Evolutionary conservation across 2,797 vertebrate species (phyloP), one percentile per base, ranked within the genome.

Genomic region (Parauchenoglanis ngamensis): DNA sequence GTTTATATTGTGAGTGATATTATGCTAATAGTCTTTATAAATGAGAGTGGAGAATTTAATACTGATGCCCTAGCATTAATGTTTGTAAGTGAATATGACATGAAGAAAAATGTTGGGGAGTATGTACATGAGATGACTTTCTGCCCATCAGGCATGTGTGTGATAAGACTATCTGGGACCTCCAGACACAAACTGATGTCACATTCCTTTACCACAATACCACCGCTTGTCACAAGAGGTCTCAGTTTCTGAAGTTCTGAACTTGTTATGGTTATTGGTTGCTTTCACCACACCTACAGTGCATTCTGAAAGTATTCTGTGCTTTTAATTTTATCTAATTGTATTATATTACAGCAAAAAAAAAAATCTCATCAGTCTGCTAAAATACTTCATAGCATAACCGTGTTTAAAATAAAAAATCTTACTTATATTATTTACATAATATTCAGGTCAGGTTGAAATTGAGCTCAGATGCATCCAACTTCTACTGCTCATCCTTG

Each of bases 121-220:
- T 87, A 46, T n/a, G 88, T 84, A 65, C 61, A 72, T 52, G 56
- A 67, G 10, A 80, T 7, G 57, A 49, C 59, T 52, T 75, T 85
- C 83, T 87, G 57, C 25, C 44, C 49, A 57, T 67, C 31, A 0
- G 88, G 89, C 88, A 75, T 78, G 23, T 65, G 81, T 52, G 81
- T 89, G 92, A 94, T 94, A 94, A 91, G 88, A 88, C 13, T 85
- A n/a, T 79, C 83, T 80, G 19, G 19, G n/a, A 75, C n/a, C 25
- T 52, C 76, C 79, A 87, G 79, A 76, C 75, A 54, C 59, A 78
- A 76, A 61, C 57, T 85, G n/a, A 2, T 84, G 65, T 84, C 49
- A 77, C 72, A 77, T 46, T 77, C 25, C 23, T 85, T 85, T 44
- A 77, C 73, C 72, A 56, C 31, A 72, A 44, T 72, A 40, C 67